A percentile compares a stretch with the other conserved stretches of the same genome.
Conservation (phyloP, 2,888 invertebrate species). For the Podabrus alpinus region DNA sequence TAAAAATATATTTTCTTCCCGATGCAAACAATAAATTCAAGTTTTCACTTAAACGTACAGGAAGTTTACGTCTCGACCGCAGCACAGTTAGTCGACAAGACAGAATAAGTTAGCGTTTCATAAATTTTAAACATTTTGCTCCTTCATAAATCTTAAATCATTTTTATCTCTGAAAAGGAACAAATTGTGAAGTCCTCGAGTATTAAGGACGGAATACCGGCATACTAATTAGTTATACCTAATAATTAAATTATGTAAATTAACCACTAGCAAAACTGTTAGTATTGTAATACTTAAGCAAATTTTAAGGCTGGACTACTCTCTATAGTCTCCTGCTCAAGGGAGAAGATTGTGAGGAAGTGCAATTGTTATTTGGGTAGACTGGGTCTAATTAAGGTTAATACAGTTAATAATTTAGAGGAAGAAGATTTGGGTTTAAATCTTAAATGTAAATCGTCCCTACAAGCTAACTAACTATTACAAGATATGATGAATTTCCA, state of each 20-base stretch:
- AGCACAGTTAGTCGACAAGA: background rate
- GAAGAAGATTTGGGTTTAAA: slow-evolving; percentile 27
- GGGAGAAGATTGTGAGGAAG: background rate
- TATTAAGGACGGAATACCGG: background rate
- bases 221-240: background rate
- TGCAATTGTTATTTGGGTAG: slow-evolving; percentile 10
- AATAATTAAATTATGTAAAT: background rate
- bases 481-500: slow-evolving; percentile 30
- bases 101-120: background rate
- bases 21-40: background rate
- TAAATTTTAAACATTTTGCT: background rate
- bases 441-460: slow-evolving; percentile 31
- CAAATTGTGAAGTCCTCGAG: background rate
- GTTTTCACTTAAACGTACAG: background rate
- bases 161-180: background rate
- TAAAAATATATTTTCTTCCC: background rate
- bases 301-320: background rate
- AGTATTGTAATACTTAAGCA: background rate
- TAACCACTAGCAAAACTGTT: background rate
- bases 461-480: slow-evolving; percentile 31
- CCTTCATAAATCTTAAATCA: background rate
- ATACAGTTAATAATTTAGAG: slow-evolving; percentile 25
- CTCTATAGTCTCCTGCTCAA: background rate
- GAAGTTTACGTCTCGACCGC: background rate
- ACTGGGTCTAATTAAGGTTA: slow-evolving; percentile 24